Conservation (phyloP, 2,888 invertebrate species). For the Parnassius mnemosyne region DNA sequence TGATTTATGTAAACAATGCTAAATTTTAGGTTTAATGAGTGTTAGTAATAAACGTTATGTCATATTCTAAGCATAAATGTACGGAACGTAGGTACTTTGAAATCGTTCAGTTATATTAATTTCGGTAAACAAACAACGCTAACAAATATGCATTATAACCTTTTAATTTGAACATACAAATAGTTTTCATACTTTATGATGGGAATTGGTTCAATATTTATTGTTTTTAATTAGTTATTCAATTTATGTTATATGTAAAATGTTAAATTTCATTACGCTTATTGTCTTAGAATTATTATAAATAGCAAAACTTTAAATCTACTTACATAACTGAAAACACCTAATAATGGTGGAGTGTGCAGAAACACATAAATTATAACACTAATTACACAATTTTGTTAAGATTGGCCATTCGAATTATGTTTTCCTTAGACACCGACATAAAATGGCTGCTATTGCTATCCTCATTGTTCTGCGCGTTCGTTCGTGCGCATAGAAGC, state of each 20-base stretch:
- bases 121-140: constrained; percentile 56
- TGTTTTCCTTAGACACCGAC: constrained; percentile 78
- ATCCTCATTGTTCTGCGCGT: constrained; percentile 80
- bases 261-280: constrained; percentile 63
- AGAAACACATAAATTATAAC: constrained; percentile 79
- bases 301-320: constrained; percentile 68
- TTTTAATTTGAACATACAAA: constrained; percentile 55
- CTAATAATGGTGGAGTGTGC: constrained; percentile 71
- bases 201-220: constrained; percentile 60
- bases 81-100: constrained; percentile 56
- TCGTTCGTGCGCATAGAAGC: constrained; percentile 82
- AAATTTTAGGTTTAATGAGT: constrained; percentile 51
- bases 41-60: constrained; percentile 74
- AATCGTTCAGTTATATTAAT: constrained; percentile 46
- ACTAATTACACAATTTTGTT: constrained; percentile 80
- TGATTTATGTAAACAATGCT: constrained; percentile 68
- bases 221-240: constrained; percentile 38
- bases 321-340: constrained; percentile 76
- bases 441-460: constrained; percentile 78
- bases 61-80: constrained; percentile 64
- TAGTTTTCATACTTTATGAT: constrained; percentile 52
- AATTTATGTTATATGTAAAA: constrained; percentile 38
- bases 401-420: constrained; percentile 82
- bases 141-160: constrained; percentile 46
- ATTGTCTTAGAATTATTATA: constrained; percentile 47